These are phyloP conservation scores for Littorina saxatilis DNA, from an alignment of 1,140 invertebrate genomes.

Conservation along the genomic window DNA sequence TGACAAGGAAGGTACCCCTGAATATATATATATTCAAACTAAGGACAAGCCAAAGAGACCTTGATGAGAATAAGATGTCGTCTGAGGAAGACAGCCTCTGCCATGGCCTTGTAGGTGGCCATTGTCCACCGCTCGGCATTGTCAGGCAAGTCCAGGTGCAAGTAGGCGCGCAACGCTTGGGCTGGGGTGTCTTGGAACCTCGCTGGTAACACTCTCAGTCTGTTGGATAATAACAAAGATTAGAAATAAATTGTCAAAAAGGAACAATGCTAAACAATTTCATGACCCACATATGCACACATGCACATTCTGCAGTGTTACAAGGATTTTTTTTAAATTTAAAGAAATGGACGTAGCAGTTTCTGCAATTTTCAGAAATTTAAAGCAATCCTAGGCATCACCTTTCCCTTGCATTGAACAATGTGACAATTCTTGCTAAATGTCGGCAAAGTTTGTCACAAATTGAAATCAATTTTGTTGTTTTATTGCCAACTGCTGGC, in stretches of 20 bases:
- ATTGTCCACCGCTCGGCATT: neutral
- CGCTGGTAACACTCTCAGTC: conserved; percentile 28
- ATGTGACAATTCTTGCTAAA: too few relatives aligned
- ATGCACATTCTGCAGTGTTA: neutral
- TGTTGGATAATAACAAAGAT: neutral
- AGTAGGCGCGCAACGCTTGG: conserved; percentile 28
- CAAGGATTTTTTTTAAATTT: too few relatives aligned
- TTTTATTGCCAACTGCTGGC: too few relatives aligned
- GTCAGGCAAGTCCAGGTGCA: neutral
- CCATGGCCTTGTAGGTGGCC: neutral
- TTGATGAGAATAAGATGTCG: conserved; percentile 10
- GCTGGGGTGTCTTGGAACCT: conserved; percentile 7
- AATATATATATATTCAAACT: too few relatives aligned
- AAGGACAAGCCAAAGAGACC: too few relatives aligned
- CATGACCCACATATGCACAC: neutral
- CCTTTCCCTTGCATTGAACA: neutral
- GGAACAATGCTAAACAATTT: neutral
- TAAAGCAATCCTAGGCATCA: neutral
- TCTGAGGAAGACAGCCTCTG: neutral
- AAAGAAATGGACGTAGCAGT: too few relatives aligned
- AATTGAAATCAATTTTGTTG: too few relatives aligned
- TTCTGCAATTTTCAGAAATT: too few relatives aligned
- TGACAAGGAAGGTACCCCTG: too few relatives aligned
- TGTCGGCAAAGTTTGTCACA: too few relatives aligned
- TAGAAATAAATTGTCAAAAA: neutral